Evolutionary conservation across 2,797 vertebrate genomes (phyloP).

Genomic region (Syndactyla subalaris): DNA sequence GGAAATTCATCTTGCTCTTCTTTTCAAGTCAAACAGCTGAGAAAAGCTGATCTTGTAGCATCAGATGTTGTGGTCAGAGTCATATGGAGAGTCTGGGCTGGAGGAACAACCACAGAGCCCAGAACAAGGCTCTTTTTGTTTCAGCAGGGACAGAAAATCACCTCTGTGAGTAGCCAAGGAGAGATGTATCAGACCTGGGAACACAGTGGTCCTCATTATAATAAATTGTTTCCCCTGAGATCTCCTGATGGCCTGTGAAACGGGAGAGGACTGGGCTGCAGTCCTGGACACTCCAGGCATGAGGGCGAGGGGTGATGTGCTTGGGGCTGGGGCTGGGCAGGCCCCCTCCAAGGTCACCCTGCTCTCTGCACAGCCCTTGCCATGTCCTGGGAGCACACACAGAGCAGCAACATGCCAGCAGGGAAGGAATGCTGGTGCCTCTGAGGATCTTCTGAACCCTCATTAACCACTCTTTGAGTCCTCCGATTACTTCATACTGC

Average conservation of each 20-base stretch:
- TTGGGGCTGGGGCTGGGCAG: background rate
- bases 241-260: background rate
- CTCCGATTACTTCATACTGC: background rate
- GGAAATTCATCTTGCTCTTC: background rate
- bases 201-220: background rate
- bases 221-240: background rate
- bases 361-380: background rate
- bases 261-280: background rate
- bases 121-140: background rate
- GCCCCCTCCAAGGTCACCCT: background rate
- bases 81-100: background rate
- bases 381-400: accelerated
- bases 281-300: accelerated
- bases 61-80: accelerated
- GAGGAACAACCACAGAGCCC: background rate
- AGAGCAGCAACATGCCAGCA: background rate
- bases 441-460: background rate
- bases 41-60: background rate
- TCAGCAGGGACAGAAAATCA: background rate
- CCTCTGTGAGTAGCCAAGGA: background rate
- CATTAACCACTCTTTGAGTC: background rate
- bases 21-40: background rate
- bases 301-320: background rate
- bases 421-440: accelerated
- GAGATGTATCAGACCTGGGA: background rate